These are phyloP conservation scores for Sebastolobus alascanus DNA, from an alignment of 2,797 vertebrate genomes.

Conservation along the genomic window DNA sequence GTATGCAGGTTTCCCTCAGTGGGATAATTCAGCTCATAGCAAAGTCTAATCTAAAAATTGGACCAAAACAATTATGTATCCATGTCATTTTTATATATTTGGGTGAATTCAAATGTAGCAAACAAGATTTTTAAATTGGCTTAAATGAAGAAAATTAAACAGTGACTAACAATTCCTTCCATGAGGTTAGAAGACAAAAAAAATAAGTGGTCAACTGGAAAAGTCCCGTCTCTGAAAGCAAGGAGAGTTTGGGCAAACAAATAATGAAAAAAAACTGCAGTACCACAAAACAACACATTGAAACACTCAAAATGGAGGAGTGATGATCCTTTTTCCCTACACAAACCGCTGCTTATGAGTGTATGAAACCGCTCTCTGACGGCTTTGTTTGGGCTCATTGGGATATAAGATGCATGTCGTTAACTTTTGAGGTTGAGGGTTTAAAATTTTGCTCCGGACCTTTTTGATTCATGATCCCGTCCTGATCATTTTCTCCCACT, in stretches of 20 bases:
- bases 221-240: constrained; percentile 31
- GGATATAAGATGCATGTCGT: constrained; percentile 57
- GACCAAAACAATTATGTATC: background rate
- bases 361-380: constrained; percentile 57
- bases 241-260: constrained; percentile 46
- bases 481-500: background rate
- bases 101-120: constrained; percentile 9
- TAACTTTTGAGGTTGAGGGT: constrained; percentile 61
- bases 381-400: constrained; percentile 61
- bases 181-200: constrained; percentile 10
- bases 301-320: constrained; percentile 43
- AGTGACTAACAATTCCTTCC: constrained; percentile 15
- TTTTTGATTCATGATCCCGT: constrained; percentile 44
- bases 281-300: constrained; percentile 53
- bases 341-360: constrained; percentile 49
- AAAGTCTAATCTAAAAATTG: background rate
- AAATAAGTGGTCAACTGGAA: constrained; percentile 21
- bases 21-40: background rate
- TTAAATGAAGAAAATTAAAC: constrained; percentile 7
- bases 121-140: constrained; percentile 3
- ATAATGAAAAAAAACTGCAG: background rate
- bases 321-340: constrained; percentile 43
- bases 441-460: constrained; percentile 48
- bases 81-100: background rate
- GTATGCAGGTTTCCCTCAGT: background rate